A percentile compares a stretch with the other conserved stretches of the same genome.
Evolutionary conservation across 2,888 invertebrate genomes (phyloP).

Genomic region (Dolichopus griseipennis): DNA sequence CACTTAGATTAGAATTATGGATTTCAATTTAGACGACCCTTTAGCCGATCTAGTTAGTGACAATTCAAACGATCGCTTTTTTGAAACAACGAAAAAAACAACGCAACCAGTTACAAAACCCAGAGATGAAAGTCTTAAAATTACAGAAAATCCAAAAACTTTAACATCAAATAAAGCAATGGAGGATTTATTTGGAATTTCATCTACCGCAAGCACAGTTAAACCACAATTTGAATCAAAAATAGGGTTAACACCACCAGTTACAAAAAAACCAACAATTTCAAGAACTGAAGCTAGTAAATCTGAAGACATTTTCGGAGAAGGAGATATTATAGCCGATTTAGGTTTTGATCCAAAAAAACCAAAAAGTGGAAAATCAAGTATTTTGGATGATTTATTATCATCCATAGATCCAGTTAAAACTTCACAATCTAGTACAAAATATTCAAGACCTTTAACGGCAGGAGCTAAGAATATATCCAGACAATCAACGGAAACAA

Average conservation of each 20-base stretch:
- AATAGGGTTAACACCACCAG: slow-evolving; percentile 14
- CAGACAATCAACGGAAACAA: slow-evolving; percentile 40
- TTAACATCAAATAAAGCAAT: slow-evolving; percentile 29
- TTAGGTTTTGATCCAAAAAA: slow-evolving; percentile 43
- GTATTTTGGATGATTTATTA: slow-evolving; percentile 39
- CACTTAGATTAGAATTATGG: slow-evolving; percentile 36
- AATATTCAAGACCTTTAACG: slow-evolving; percentile 22
- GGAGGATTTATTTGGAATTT: slow-evolving; percentile 40
- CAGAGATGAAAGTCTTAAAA: slow-evolving; percentile 14
- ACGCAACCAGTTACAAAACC: slow-evolving; percentile 17
- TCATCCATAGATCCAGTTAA: slow-evolving; percentile 29
- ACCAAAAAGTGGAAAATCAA: slow-evolving; percentile 34
- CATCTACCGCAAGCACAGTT: slow-evolving; percentile 4
- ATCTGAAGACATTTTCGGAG: slow-evolving; percentile 27
- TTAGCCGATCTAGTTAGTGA: slow-evolving; percentile 56
- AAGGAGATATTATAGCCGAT: slow-evolving; percentile 35
- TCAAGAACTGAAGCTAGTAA: slow-evolving; percentile 28
- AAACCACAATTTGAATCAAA: slow-evolving; percentile 11
- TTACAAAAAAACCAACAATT: slow-evolving; percentile 18
- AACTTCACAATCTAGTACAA: slow-evolving; percentile 25
- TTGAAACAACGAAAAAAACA: slow-evolving; percentile 44
- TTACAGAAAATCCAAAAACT: not conserved
- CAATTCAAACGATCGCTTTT: slow-evolving; percentile 63
- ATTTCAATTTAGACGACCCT: slow-evolving; percentile 54
- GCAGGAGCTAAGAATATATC: slow-evolving; percentile 29